Evolutionary conservation across 2,113 vertebrate genomes (phyloP), one percentile per base, ranked within the genome.

Genomic region (Numenius arquata): DNA sequence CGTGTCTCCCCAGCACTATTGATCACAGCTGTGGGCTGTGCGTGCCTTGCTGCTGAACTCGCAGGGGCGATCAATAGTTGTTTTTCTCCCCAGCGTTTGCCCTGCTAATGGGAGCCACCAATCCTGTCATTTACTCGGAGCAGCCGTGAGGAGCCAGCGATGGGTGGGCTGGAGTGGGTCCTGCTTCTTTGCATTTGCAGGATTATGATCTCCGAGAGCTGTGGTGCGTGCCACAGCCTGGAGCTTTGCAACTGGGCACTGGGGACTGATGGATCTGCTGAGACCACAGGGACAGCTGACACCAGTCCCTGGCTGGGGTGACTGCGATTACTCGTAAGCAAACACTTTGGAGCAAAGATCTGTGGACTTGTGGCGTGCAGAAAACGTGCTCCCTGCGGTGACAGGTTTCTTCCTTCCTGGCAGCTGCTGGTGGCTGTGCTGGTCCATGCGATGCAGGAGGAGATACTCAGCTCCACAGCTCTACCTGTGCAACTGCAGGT

Each of bases 211-310:
- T 27, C 19, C 14, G 32, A 15, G 55, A 38, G 41, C 45, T 0
- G 11, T 0, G 4, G 41, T 23, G 32, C 1, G 13, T 63, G 36
- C n/a, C 0, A 0, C 58, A 59, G 11, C 27, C 32, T 22, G 55
- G 43, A 73, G 48, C 40, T 70, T 61, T 73, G 59, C 36, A 43
- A 5, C 59, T 0, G 0, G 38, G 66, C 17, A 22, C 29, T 0
- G 8, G 25, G 43, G 72, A 79, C 29, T 0, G 2, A 38, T 1
- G 18, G n/a, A 71, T 79, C 78, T 63, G 48, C 82, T 0, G 0
- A 70, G 50, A 47, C 76, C 3, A 3, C 8, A 6, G 50, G 47
- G 40, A 58, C 52, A 52, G 52, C 3, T 0, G 5, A 2, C 73
- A 48, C 38, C 1, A 3, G 61, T 55, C 19, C 45, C 72, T 45